These are phyloP conservation scores for Scopus umbretta DNA, from an alignment of 2,113 vertebrate genomes.

Conservation along the genomic window DNA sequence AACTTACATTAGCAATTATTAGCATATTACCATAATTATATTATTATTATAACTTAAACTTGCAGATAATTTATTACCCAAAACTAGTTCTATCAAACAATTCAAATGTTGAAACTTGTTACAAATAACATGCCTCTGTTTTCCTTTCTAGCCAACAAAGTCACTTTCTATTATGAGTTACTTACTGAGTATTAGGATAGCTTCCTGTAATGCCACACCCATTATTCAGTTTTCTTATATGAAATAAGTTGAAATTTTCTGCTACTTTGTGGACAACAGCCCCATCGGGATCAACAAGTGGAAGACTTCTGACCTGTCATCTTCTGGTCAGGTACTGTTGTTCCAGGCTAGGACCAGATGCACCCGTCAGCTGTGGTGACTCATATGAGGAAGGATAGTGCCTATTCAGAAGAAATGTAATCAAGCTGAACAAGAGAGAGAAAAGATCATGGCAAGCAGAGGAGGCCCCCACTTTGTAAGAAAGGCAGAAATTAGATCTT, in stretches of 20 bases:
- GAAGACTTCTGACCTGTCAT: neutral
- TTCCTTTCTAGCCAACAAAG: neutral
- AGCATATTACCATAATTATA: constrained; percentile 30
- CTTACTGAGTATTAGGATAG: neutral
- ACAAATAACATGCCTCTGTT: neutral
- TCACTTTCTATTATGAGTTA: neutral
- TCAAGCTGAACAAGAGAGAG: neutral
- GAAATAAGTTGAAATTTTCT: neutral
- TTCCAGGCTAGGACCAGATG: neutral
- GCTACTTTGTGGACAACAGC: neutral
- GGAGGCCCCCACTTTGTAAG: neutral
- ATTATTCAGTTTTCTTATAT: neutral
- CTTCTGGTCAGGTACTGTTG: neutral
- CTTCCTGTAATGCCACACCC: neutral
- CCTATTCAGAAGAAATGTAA: neutral
- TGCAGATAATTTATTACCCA: neutral
- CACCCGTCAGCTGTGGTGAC: neutral
- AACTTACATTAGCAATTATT: constrained; percentile 32
- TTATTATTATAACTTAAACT: constrained; percentile 34
- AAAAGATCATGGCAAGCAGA: neutral
- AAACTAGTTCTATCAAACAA: neutral
- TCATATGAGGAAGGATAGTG: neutral
- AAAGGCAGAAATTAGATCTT: neutral
- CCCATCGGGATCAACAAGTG: neutral
- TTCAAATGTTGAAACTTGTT: neutral